Base-by-base conservation (phyloP, 2,888 invertebrate species). In the Amphipoea lucens region DNA sequence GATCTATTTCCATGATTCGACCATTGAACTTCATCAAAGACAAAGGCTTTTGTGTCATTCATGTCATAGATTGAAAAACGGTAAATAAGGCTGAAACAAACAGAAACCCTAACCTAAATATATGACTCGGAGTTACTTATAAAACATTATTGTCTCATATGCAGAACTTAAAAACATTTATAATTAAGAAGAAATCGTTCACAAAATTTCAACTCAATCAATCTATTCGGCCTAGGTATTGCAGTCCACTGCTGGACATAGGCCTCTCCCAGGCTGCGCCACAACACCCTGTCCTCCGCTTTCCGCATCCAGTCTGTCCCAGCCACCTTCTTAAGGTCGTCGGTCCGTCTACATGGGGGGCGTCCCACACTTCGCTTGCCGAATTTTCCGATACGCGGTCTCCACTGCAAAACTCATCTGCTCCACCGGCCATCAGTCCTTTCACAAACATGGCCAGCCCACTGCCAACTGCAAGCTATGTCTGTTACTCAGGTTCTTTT, bases 1-100 rank as follows among this genome's bases (percentile, higher is more conserved):
- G 66, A 62, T 72, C 66, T n/a, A 63, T 72, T 74, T 62, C 23
- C 48, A 65, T 42, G 60, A 74, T 81, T 73, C 70, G 63, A 84
- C 62, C 36, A 84, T 82, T 83, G 84, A 74, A 74, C 70, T 74
- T n/a, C 12, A 23, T 62, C 9, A 48, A 17, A 67, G 36, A 83
- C 84, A 84, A 82, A 84, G 79, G 45, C 74, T 71, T 84, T 84
- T 82, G 74, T 84, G 74, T 68, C 51, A 82, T 82, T 82, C 78
- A 63, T 83, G 74, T 63, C 14, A 74, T 23, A 60, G 57, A 80
- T 70, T 78, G 36, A 40, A 74, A 74, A 78, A 71, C 11, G n/a
- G 17, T 73, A 68, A 83, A 82, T 67, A 83, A 54, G 9, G 6
- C 51, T 78, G n/a, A 63, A 67, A 67, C 62, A 82, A 83, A 74